Percentiles rank a stretch among this genome's conserved stretches.
phyloP scores from a whole-genome alignment of 1,140 invertebrate genomes.

The Atopsyche davidsoni region DNA sequence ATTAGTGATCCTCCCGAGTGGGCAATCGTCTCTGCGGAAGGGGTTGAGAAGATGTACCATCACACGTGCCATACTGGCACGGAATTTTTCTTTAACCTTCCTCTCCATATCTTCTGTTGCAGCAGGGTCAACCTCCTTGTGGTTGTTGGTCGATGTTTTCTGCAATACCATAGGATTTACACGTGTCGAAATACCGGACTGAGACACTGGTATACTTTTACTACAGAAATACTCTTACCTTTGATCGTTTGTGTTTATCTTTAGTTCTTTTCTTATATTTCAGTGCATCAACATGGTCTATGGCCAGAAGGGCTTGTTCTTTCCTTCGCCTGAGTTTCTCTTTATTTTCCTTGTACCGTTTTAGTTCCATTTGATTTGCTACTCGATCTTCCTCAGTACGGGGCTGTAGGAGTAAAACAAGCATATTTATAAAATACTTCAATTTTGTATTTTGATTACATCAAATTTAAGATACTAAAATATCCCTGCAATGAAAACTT shows the following conservation, averaged over 20 bases:
- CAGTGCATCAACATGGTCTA: conserved; percentile 8
- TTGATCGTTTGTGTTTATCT: conserved; percentile 24
- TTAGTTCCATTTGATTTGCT: conserved; percentile 59
- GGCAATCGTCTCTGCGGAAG: conserved; percentile 79
- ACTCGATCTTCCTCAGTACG: conserved; percentile 69
- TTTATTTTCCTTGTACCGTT: conserved; percentile 70
- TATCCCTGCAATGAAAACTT: too few relatives aligned
- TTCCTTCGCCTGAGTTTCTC: conserved; percentile 67
- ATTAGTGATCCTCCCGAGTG: conserved; percentile 75
- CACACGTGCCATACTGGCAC: conserved; percentile 79
- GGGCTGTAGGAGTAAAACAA: conserved; percentile 48
- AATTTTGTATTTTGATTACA: too few relatives aligned
- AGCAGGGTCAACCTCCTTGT: conserved; percentile 13
- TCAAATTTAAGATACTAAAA: too few relatives aligned
- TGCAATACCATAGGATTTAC: not conserved
- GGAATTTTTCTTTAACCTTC: conserved; percentile 82
- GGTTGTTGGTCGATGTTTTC: conserved; percentile 3
- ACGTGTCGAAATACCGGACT: not conserved
- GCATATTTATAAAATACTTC: not conserved
- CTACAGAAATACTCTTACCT: conserved; percentile 10
- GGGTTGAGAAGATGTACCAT: conserved; percentile 89
- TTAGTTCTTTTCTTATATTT: conserved; percentile 24
- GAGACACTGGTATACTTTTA: not conserved
- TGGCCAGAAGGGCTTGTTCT: conserved; percentile 39
- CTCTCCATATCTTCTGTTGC: conserved; percentile 43